Evolutionary conservation across 2,113 vertebrate species (phyloP), one percentile per base, ranked within the genome.

Genomic region (Alethe diademata): DNA sequence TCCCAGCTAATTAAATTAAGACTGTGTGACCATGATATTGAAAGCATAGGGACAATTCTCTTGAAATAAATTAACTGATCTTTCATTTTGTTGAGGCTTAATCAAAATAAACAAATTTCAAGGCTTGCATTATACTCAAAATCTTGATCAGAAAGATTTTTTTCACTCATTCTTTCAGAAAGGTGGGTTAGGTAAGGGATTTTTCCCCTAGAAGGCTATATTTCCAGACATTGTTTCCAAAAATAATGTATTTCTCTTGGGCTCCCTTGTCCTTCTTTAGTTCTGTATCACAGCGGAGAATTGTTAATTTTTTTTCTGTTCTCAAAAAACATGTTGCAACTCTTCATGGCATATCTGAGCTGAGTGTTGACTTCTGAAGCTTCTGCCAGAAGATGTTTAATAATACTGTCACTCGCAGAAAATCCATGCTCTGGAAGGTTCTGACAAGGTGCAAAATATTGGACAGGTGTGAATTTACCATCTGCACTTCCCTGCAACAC

Each of bases 381-480:
- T 88, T 72, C 48, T 78, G 82, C 88, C 72, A 92, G 94, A 60
- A 84, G 65, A 94, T 65, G 13, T 95, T 96, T 96, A 92, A 96
- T 96, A 96, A 88, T 78, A 53, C 60, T 92, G 90, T 95, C 72
- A n/a, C 33, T 96, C 69, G 45, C 26, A 78, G 86, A 64, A 72
- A 94, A 88, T 84, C 72, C 48, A 50, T 88, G 25, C 47, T 35
- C 15, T 67, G 85, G 48, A 69, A 95, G 31, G 47, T 78, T 96
- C 72, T 96, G 96, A 96, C 85, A 96, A 90, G 18, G 92, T 74
- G 93, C 53, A 95, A 96, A 96, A 74, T 29, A 43, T 18, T 8
- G 57, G 85, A 92, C 82, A 96, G 82, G 90, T 94, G 95, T 86
- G 94, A 96, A 86, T 88, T 92, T 84, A 38, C 86, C 88, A 86